Evolutionary conservation across 2,888 invertebrate species (phyloP).

Genomic region (Eutolmus rufibarbis): DNA sequence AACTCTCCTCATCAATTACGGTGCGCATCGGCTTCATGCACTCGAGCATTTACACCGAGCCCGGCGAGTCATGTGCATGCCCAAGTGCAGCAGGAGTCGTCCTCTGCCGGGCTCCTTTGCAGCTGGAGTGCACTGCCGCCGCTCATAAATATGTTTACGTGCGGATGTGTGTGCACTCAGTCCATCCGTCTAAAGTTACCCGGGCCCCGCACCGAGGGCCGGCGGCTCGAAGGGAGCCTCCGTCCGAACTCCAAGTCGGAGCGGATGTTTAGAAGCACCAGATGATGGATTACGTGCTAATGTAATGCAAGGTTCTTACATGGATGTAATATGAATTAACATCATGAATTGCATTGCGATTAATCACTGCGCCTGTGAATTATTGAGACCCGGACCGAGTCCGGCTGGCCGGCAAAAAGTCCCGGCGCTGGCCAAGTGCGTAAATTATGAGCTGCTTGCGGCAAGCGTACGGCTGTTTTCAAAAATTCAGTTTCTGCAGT

Average conservation of each 20-base stretch:
- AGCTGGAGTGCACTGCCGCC: background rate
- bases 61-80: background rate
- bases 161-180: background rate
- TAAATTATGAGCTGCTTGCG: background rate
- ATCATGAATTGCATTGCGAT: slow-evolving; percentile 47
- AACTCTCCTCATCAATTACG: slow-evolving; percentile 27
- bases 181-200: slow-evolving; percentile 24
- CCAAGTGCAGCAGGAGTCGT: background rate
- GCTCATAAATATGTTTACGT: background rate
- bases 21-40: background rate
- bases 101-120: background rate
- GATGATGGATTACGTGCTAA: slow-evolving; percentile 41
- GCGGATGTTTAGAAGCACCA: slow-evolving; percentile 31
- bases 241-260: background rate
- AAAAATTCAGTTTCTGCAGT: too few species aligned
- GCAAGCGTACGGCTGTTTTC: too few species aligned
- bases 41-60: background rate
- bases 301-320: slow-evolving; percentile 38
- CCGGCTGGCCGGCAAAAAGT: background rate
- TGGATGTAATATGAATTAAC: slow-evolving; percentile 42
- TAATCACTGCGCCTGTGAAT: slow-evolving; percentile 38
- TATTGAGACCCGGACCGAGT: background rate
- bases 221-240: background rate
- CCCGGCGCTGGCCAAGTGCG: background rate
- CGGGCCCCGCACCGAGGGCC: background rate